Percentiles rank a stretch among this genome's conserved stretches.
Conservation (phyloP, 2,888 invertebrate genomes). For the Tethea ocularis region DNA sequence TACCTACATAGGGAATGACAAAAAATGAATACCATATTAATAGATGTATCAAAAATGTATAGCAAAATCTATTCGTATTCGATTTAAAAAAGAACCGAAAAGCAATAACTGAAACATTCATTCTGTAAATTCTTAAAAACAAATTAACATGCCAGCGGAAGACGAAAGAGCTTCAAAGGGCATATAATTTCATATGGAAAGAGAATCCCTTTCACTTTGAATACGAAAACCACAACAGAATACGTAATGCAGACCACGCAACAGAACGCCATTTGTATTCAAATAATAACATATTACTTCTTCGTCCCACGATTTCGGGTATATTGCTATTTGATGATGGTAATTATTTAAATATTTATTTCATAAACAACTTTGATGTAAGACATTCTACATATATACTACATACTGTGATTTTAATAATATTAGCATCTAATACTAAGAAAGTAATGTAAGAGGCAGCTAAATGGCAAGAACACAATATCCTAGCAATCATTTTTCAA, state of each 20-base stretch:
- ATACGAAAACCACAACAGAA: constrained; percentile 14
- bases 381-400: too few relatives aligned
- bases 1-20: too few relatives aligned
- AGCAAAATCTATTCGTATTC: not conserved
- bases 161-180: constrained; percentile 3
- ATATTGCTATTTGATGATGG: constrained; percentile 51
- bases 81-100: not conserved
- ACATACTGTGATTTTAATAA: too few relatives aligned
- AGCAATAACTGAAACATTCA: not conserved
- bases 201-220: constrained; percentile 12
- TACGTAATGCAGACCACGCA: constrained; percentile 18
- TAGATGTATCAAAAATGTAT: not conserved
- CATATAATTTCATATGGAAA: constrained; percentile 4
- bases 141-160: constrained; percentile 2
- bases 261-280: constrained; percentile 41
- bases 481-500: too few relatives aligned
- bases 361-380: not conserved
- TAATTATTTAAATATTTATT: constrained; percentile 44
- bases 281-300: constrained; percentile 47
- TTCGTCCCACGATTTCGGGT: constrained; percentile 34
- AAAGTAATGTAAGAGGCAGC: too few relatives aligned
- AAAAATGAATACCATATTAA: too few relatives aligned
- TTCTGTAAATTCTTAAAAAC: not conserved
- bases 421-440: too few relatives aligned
- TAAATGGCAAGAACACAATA: too few relatives aligned